A percentile compares a stretch with the other conserved stretches of the same genome.
Evolutionary conservation across 1,140 invertebrate species (phyloP).

Genomic region (Himalopsyche phryganea): DNA sequence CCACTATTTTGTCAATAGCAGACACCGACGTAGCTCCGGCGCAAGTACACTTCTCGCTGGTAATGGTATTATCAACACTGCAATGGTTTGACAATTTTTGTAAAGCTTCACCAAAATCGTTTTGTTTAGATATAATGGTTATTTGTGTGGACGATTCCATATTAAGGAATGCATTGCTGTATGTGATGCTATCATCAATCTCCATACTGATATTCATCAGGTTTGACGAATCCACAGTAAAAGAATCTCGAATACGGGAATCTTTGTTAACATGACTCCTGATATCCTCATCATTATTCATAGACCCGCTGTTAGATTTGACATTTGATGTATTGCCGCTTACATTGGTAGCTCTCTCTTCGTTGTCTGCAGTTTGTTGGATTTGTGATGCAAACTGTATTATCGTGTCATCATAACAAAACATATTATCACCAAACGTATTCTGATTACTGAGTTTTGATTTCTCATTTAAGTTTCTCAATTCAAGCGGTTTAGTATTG

Average conservation of each 20-base stretch:
- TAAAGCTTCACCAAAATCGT: background rate
- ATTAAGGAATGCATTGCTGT: constrained; percentile 10
- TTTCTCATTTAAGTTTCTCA: too few relatives aligned
- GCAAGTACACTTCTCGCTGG: constrained; percentile 4
- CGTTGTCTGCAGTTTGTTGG: background rate
- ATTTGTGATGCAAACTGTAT: background rate
- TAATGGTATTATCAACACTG: background rate
- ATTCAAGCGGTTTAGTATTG: too few relatives aligned
- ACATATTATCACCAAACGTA: too few relatives aligned
- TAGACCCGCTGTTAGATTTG: constrained; percentile 2
- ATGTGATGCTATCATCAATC: constrained; percentile 9
- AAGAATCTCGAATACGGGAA: constrained; percentile 7
- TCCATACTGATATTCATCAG: constrained; percentile 18
- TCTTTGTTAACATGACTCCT: too few relatives aligned
- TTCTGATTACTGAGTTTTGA: too few relatives aligned
- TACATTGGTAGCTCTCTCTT: background rate
- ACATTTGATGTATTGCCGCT: background rate
- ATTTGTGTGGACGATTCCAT: background rate
- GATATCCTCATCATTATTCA: constrained; percentile 15
- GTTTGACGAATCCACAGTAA: background rate
- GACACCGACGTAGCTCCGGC: constrained; percentile 35
- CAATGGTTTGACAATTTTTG: background rate
- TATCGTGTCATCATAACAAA: background rate
- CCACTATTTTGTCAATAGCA: constrained; percentile 37
- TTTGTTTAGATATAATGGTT: background rate